Evolutionary conservation across 2,888 invertebrate genomes (phyloP), one percentile per base, ranked within the genome.

Genomic region (Cerceris rybyensis): DNA sequence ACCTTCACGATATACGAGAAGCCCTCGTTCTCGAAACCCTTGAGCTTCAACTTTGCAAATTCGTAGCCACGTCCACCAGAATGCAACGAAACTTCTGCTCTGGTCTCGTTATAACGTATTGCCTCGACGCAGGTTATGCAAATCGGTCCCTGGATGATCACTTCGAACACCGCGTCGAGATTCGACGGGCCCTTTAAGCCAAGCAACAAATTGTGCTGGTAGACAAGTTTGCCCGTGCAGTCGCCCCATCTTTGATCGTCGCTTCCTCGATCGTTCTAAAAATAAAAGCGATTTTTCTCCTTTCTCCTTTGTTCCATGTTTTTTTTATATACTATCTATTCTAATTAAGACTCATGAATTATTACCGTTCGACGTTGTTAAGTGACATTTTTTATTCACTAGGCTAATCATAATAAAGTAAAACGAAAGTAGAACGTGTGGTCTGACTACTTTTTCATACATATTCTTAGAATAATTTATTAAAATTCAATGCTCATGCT

Each of bases 1-100:
- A 94, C 90, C 85, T 93, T 92, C 0, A 94, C 90, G 64, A 91
- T 92, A 80, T 93, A 93, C 68, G 93, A 91, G 72, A 94, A 93
- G 2, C 93, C 93, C 82, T 93, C 92, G 16, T 93, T 93, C 80
- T 93, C 93, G 65, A 87, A 85, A 0, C 93, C 93, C 2, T 88
- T 84, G 1, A 94, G 91, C 46, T 90, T 91, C 59, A 94, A 91
- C 75, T 92, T 92, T 1, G 93, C 91, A 75, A 88, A 93, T 84
- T 93, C 92, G 43, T 90, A 76, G 2, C 92, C 93, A 14, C 92
- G 91, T 54, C 93, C 93, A 46, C 93, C 94, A 28, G 88, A 89
- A 88, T 85, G 82, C 87, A 65, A 92, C 87, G 83, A 90, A 88
- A 79, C 90, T 89, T 39, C 90, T 85, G 75, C 90, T 82, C 46